phyloP scores from a whole-genome alignment of 2,797 vertebrate species.

The Xerus rutilus region DNA sequence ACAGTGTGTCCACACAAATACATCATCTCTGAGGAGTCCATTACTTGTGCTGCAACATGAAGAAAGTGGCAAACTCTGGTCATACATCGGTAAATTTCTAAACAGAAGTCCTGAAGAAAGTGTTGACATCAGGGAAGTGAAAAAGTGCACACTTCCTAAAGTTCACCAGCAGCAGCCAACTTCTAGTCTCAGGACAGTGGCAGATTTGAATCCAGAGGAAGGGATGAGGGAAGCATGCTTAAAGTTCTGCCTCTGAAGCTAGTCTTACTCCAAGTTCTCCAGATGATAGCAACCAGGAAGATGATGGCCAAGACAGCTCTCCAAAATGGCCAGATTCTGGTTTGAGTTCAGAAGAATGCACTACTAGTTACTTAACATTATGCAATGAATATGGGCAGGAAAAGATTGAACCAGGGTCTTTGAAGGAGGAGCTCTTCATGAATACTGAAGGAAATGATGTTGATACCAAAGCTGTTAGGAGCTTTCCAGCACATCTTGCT shows the following conservation, averaged over 20 bases:
- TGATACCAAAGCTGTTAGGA: slow-evolving; percentile 80
- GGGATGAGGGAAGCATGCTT: slow-evolving; percentile 77
- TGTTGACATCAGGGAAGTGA: slow-evolving; percentile 93
- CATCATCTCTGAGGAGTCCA: slow-evolving; percentile 94
- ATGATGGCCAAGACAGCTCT: slow-evolving; percentile 88
- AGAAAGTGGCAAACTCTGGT: slow-evolving; percentile 98
- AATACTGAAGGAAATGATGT: slow-evolving; percentile 80
- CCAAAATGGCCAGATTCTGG: slow-evolving; percentile 90
- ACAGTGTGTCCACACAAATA: slow-evolving; percentile 98
- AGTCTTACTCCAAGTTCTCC: slow-evolving; percentile 89
- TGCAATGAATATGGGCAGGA: slow-evolving; percentile 98
- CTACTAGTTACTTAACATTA: slow-evolving; percentile 96
- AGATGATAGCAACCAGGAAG: slow-evolving; percentile 89
- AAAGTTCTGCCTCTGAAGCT: slow-evolving; percentile 84
- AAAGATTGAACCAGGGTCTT: slow-evolving; percentile 93
- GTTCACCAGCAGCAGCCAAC: slow-evolving; percentile 87
- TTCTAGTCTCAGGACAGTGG: slow-evolving; percentile 84
- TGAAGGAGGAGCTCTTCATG: slow-evolving; percentile 89
- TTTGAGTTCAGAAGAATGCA: slow-evolving; percentile 95
- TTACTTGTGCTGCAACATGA: slow-evolving; percentile 97
- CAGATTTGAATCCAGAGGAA: slow-evolving; percentile 89
- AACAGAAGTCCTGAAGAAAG: slow-evolving; percentile 94
- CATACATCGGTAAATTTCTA: slow-evolving; percentile 95
- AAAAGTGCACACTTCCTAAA: slow-evolving; percentile 89
- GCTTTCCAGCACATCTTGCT: slow-evolving; percentile 84